Evolutionary conservation across 2,797 vertebrate genomes (phyloP).

Genomic region (Arnoldichthys spilopterus): DNA sequence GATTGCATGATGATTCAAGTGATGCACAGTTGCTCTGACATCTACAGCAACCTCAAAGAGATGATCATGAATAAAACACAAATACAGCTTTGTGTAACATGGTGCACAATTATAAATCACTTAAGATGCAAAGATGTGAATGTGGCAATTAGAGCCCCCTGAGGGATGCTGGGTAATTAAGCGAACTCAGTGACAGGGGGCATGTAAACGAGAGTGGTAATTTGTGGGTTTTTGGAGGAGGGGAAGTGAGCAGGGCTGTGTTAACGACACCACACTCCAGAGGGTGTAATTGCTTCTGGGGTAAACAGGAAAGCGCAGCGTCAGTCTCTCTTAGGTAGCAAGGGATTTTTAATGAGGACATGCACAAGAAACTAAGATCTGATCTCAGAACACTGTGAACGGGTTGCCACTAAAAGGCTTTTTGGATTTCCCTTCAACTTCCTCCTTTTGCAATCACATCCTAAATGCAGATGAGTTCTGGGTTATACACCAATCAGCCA

Average conservation of each 20-base stretch:
- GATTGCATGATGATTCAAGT: neutral
- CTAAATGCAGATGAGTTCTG: no score
- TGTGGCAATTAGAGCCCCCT: conserved; percentile 62
- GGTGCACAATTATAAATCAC: conserved; percentile 32
- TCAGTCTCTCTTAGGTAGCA: conserved; percentile 12
- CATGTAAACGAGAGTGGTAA: conserved; percentile 62
- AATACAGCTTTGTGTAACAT: neutral
- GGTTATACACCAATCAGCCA: no score
- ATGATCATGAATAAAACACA: neutral
- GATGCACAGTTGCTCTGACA: neutral
- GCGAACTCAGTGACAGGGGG: conserved; percentile 65
- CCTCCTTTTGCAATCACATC: no score
- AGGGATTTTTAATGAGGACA: neutral
- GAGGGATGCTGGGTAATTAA: conserved; percentile 64
- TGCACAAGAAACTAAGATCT: neutral
- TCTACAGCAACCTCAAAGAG: neutral
- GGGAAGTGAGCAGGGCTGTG: conserved; percentile 50
- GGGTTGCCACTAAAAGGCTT: no score
- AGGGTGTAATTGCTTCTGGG: conserved; percentile 50
- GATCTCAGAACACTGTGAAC: neutral
- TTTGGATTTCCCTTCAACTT: no score
- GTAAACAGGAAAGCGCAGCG: conserved; percentile 25
- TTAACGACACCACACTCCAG: conserved; percentile 48
- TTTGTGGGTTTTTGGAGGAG: conserved; percentile 64
- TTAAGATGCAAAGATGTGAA: conserved; percentile 52